Base-by-base conservation (phyloP, 2,888 invertebrate species). In the Yponomeuta sedellus region DNA sequence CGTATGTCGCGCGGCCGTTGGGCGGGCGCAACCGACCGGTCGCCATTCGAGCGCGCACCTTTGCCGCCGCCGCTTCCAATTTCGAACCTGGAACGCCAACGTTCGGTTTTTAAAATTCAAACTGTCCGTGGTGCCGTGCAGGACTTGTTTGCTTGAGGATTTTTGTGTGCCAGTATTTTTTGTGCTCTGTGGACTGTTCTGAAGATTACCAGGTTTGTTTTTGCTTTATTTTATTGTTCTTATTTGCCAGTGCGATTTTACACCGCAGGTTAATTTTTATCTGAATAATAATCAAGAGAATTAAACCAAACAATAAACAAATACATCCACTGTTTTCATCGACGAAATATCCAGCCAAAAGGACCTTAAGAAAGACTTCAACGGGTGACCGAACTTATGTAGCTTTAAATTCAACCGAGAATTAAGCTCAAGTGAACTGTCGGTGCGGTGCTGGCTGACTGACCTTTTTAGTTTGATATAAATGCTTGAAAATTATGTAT, bases 31-130 rank as follows among this genome's bases (percentile, higher is more conserved):
- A 82, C 85, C 81, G 83, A 85, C 81, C 81, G 77, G 81, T 73
- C 81, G 85, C 81, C 90, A 90, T 82, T 89, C 89, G 88, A 83
- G 89, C 87, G 89, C 86, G 86, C 82, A 83, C 88, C 82, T 84
- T 82, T 82, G 82, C 80, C 81, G 79, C 75, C 79, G 81, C 82
- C 86, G 86, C 84, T 84, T 79, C 84, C 78, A 80, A 78, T 75
- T 81, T 78, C 73, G 77, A 79, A 80, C 74, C 70, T 79, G 77
- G 80, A 78, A 79, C 84, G 81, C 78, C 79, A 79, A 78, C 78
- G 72, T 74, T 79, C 76, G 59, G 22, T 59, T 59, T 78, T 79
- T 74, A 71, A 74, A 78, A 78, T 74, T 69, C 69, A 75, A 76
- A 81, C 88, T 89, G 88, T 86, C 73, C 81, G 88, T 86, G 88